Conservation (phyloP, 2,113 vertebrate species). For the Ivindomyrus marchei region DNA sequence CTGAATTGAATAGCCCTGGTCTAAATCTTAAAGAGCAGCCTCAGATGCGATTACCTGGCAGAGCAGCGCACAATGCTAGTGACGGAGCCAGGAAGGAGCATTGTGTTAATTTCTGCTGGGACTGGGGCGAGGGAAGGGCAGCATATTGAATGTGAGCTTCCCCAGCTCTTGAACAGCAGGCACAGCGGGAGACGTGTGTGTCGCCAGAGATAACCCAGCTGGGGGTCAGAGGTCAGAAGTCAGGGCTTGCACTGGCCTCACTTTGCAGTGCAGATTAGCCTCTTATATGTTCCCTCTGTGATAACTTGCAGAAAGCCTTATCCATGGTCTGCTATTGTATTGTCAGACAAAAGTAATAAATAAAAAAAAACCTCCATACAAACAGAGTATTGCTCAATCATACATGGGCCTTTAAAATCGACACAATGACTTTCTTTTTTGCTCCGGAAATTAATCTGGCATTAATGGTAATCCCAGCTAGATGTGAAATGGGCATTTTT, state of each 20-base stretch:
- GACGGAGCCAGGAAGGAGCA: neutral
- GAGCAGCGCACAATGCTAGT: conserved; percentile 22
- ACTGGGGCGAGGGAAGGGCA: conserved; percentile 39
- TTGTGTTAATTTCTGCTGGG: conserved; percentile 52
- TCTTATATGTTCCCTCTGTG: neutral
- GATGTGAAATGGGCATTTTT: neutral
- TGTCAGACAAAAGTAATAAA: neutral
- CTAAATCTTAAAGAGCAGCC: conserved; percentile 60
- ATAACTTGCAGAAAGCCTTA: neutral
- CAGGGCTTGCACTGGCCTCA: conserved; percentile 21
- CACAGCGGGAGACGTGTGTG: conserved; percentile 12
- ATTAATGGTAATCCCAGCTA: neutral
- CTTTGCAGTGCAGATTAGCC: neutral
- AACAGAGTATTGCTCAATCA: neutral
- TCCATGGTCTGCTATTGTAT: neutral
- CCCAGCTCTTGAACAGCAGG: conserved; percentile 35
- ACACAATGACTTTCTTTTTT: neutral
- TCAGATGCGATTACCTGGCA: conserved; percentile 47
- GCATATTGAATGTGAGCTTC: conserved; percentile 34
- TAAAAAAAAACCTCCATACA: neutral
- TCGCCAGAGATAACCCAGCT: conserved; percentile 25
- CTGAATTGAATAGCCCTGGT: neutral
- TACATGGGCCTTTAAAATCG: neutral
- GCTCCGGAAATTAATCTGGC: neutral
- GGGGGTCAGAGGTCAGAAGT: conserved; percentile 23